These are phyloP conservation scores for Bos indicus DNA, from an alignment of 2,113 vertebrate species.

Conservation along the genomic window DNA sequence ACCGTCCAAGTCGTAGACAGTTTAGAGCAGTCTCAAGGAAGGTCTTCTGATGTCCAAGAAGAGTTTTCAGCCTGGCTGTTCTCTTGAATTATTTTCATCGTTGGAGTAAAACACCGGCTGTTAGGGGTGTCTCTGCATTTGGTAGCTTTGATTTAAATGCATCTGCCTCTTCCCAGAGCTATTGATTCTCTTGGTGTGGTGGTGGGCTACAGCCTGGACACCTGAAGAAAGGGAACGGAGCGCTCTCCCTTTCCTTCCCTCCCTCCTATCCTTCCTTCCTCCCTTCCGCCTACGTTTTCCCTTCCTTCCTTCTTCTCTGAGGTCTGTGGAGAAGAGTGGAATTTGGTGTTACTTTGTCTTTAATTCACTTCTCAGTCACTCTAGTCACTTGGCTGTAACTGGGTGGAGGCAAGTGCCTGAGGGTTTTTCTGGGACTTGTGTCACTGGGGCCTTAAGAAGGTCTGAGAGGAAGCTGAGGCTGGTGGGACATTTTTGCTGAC, in stretches of 20 bases:
- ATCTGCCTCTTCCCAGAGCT: neutral
- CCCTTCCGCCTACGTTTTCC: rapidly evolving
- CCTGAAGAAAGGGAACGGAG: neutral
- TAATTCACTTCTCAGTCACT: neutral
- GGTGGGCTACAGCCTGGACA: rapidly evolving
- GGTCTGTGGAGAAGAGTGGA: neutral
- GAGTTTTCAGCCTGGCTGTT: neutral
- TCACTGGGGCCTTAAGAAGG: neutral
- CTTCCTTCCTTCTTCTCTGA: neutral
- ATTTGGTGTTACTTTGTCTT: neutral
- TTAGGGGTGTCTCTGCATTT: neutral
- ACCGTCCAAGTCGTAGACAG: neutral
- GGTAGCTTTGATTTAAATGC: neutral
- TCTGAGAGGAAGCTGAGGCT: neutral
- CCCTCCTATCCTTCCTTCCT: no score
- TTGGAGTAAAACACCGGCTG: neutral
- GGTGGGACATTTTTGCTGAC: neutral
- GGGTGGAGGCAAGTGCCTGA: neutral
- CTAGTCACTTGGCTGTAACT: neutral
- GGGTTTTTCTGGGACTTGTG: neutral
- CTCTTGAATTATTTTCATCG: neutral
- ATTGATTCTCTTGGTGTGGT: neutral
- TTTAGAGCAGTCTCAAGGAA: neutral
- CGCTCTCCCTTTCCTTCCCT: neutral
- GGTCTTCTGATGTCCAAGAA: neutral